Evolutionary conservation across 2,888 invertebrate species (phyloP).

Genomic region (Mesodorylaimus sp.): DNA sequence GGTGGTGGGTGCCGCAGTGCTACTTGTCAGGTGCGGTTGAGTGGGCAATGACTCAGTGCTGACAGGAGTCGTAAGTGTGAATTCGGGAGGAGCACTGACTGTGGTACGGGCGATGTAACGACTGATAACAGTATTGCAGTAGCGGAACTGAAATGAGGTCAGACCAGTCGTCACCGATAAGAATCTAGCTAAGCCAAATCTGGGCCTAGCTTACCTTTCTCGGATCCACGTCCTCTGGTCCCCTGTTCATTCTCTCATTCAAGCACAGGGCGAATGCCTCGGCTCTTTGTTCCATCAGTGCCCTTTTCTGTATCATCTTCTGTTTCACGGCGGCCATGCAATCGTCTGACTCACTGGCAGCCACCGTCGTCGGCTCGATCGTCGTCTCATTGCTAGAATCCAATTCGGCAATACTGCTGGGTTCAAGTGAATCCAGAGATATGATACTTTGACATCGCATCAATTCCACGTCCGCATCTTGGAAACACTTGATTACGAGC

Average conservation of each 20-base stretch:
- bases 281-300: background rate
- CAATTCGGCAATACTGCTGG: background rate
- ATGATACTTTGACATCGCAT: background rate
- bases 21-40: too few relatives aligned
- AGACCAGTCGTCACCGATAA: too few relatives aligned
- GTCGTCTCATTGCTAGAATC: background rate
- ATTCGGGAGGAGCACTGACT: too few relatives aligned
- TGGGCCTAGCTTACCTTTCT: slow-evolving; percentile 1
- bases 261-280: background rate
- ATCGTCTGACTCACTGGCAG: background rate
- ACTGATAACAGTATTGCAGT: background rate
- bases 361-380: background rate
- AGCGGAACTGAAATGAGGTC: slow-evolving; percentile 1
- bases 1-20: too few relatives aligned
- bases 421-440: too few relatives aligned
- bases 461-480: background rate
- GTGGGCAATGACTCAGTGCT: too few relatives aligned
- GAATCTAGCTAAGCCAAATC: too few relatives aligned
- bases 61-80: too few relatives aligned
- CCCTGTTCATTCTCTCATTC: background rate
- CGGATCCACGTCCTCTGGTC: slow-evolving; percentile 1
- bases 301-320: background rate
- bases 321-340: background rate
- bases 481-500: background rate
- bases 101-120: background rate